Evolutionary conservation across 2,888 invertebrate species (phyloP).

Genomic region (Perizoma flavofasciatum): DNA sequence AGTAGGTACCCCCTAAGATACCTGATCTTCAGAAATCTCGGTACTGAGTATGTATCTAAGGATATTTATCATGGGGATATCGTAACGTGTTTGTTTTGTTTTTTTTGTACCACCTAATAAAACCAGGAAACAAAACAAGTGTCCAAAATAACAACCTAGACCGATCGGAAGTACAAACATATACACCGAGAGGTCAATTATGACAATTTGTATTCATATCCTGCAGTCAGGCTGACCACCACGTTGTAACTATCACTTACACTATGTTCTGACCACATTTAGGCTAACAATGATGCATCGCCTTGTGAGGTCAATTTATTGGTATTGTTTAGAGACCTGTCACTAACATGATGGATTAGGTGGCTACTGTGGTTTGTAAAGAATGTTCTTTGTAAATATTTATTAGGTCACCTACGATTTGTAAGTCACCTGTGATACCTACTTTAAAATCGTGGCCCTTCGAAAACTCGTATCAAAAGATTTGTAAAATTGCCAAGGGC

Average conservation of each 20-base stretch:
- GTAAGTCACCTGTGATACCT: too few relatives aligned
- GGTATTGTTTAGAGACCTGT: slow-evolving; percentile 41
- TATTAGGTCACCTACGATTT: background rate
- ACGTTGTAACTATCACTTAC: slow-evolving; percentile 2
- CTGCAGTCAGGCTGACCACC: slow-evolving; percentile 5
- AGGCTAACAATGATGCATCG: slow-evolving; percentile 43
- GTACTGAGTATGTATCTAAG: too few relatives aligned
- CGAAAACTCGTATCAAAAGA: too few relatives aligned
- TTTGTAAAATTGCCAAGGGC: too few relatives aligned
- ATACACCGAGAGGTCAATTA: slow-evolving; percentile 12
- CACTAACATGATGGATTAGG: slow-evolving; percentile 34
- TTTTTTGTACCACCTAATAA: background rate
- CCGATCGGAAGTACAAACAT: slow-evolving; percentile 20
- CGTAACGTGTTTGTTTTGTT: too few relatives aligned
- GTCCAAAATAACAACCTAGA: slow-evolving; percentile 9
- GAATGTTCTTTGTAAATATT: slow-evolving; percentile 9
- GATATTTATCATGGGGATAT: too few relatives aligned
- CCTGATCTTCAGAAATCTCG: too few relatives aligned
- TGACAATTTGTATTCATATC: slow-evolving; percentile 15
- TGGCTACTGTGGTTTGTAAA: background rate
- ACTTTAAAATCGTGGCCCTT: too few relatives aligned
- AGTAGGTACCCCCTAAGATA: too few relatives aligned
- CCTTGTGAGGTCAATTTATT: slow-evolving; percentile 61
- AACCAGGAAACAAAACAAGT: slow-evolving; percentile 12
- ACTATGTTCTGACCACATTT: slow-evolving; percentile 22